Evolutionary conservation across 2,888 invertebrate genomes (phyloP).

Genomic region (Ennomos fuscantarius): DNA sequence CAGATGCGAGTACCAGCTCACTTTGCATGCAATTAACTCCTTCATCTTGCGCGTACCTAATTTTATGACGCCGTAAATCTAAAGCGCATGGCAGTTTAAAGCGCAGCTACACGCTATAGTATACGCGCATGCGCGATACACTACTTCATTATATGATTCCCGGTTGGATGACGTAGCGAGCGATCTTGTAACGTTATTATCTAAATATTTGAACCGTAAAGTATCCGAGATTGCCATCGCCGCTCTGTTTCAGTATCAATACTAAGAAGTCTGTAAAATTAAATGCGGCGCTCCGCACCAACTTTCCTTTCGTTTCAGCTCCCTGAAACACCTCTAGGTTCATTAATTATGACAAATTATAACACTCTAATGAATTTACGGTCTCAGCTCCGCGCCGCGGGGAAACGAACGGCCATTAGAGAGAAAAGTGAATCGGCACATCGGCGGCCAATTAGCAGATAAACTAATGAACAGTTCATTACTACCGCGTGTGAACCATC

Average conservation of each 20-base stretch:
- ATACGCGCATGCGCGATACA: neutral
- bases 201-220: no score
- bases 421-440: slow-evolving; percentile 5
- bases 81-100: slow-evolving; percentile 3
- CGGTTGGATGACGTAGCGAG: neutral
- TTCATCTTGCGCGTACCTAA: slow-evolving; percentile 5
- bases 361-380: slow-evolving; percentile 8
- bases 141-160: neutral
- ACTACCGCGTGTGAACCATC: slow-evolving; percentile 7
- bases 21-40: slow-evolving; percentile 5
- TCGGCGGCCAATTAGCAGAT: slow-evolving; percentile 18
- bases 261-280: neutral
- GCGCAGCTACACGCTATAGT: neutral
- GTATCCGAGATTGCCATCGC: neutral
- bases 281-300: neutral
- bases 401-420: slow-evolving; percentile 7
- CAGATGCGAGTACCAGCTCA: slow-evolving; percentile 3
- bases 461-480: slow-evolving; percentile 8
- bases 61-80: slow-evolving; percentile 6
- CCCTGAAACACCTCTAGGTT: neutral
- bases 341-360: slow-evolving; percentile 10
- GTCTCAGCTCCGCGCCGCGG: neutral
- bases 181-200: no score
- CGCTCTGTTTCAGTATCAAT: neutral
- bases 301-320: neutral